Conservation (phyloP, 1,140 invertebrate genomes). For the Philaenus spumarius region DNA sequence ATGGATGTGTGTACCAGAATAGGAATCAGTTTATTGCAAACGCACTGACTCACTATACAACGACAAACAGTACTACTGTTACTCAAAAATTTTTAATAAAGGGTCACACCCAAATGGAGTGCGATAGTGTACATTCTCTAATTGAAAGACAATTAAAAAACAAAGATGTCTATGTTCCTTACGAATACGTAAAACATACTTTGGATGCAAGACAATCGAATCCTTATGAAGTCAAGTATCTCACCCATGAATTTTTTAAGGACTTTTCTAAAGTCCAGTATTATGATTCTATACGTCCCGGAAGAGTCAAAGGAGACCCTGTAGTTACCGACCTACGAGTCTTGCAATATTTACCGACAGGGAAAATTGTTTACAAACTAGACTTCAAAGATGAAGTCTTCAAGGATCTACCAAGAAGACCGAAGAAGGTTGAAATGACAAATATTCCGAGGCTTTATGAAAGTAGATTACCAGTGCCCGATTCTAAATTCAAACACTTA, state of each 20-base stretch:
- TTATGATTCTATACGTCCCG: constrained; percentile 18
- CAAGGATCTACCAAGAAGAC: not conserved
- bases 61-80: constrained; percentile 19
- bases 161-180: constrained; percentile 27
- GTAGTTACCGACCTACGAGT: constrained; percentile 6
- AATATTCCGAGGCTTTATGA: not conserved
- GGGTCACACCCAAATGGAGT: constrained; percentile 39
- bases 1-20: constrained; percentile 10
- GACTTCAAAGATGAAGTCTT: not conserved
- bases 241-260: no score
- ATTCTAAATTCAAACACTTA: constrained; percentile 14
- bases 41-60: constrained; percentile 1
- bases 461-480: not conserved
- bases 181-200: constrained; percentile 22
- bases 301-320: constrained; percentile 12
- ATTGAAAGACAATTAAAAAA: constrained; percentile 31
- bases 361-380: constrained; percentile 5
- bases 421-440: not conserved
- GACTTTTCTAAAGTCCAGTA: not conserved
- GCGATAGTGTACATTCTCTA: constrained; percentile 26
- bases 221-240: constrained; percentile 3
- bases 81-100: constrained; percentile 37
- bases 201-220: constrained; percentile 19
- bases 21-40: constrained; percentile 11
- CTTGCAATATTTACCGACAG: not conserved